These are phyloP conservation scores for Acanthopleura granulata DNA, from an alignment of 2,888 invertebrate genomes.

Conservation along the genomic window DNA sequence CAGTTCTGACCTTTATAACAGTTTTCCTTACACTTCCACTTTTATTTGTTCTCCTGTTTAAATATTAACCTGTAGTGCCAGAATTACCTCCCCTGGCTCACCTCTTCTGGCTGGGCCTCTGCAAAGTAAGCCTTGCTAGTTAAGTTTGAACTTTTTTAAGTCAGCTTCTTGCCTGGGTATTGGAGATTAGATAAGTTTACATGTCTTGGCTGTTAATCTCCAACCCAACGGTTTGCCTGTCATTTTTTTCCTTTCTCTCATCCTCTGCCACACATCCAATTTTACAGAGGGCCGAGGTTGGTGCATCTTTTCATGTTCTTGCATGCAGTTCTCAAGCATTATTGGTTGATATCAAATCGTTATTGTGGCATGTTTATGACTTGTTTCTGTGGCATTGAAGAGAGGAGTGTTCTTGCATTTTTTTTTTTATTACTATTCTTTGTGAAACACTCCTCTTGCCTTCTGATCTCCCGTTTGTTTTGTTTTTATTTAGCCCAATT, in stretches of 20 bases:
- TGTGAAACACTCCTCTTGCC: too few species aligned
- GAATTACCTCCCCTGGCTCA: slow-evolving; percentile 10
- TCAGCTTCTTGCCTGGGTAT: slow-evolving; percentile 14
- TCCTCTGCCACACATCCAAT: slow-evolving; percentile 11
- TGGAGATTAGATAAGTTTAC: not conserved
- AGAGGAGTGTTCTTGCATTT: too few species aligned
- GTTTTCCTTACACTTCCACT: too few species aligned
- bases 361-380: slow-evolving; percentile 4
- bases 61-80: not conserved
- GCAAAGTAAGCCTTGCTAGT: not conserved
- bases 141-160: slow-evolving; percentile 8
- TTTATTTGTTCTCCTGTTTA: too few species aligned
- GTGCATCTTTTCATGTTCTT: not conserved
- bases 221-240: slow-evolving; percentile 4
- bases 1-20: too few species aligned
- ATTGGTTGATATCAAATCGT: not conserved
- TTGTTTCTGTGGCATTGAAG: not conserved
- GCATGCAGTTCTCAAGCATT: slow-evolving; percentile 1
- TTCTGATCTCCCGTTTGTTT: too few species aligned
- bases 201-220: slow-evolving; percentile 4
- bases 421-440: too few species aligned
- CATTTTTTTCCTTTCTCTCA: slow-evolving; percentile 1
- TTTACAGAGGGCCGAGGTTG: slow-evolving; percentile 14
- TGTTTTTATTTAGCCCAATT: too few species aligned
- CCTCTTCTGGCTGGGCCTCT: not conserved